Conservation (phyloP, 2,888 invertebrate genomes). For the Cephalotes varians region DNA sequence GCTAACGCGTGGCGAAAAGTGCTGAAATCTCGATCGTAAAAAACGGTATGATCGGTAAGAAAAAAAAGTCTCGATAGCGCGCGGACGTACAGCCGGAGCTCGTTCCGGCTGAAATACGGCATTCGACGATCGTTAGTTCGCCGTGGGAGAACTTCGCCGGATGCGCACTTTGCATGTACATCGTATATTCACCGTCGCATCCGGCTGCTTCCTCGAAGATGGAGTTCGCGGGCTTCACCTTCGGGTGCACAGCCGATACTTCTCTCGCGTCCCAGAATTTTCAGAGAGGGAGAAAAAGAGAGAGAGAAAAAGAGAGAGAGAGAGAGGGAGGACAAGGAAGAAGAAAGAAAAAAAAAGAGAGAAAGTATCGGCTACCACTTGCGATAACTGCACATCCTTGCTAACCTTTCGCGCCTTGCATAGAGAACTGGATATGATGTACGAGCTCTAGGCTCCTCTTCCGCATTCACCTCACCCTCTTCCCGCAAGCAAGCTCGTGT, state of each 20-base stretch:
- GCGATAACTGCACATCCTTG: conserved; percentile 16
- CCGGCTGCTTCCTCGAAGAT: conserved; percentile 45
- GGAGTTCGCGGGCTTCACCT: conserved; percentile 51
- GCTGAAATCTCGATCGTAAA: conserved; percentile 36
- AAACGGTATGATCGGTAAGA: conserved; percentile 26
- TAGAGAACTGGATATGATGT: conserved; percentile 59
- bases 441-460: conserved; percentile 46
- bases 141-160: conserved; percentile 62
- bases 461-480: conserved; percentile 22
- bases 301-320: neutral
- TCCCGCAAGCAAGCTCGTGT: conserved; percentile 2
- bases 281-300: conserved; percentile 4
- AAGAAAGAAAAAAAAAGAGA: conserved; percentile 15
- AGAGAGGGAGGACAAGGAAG: neutral
- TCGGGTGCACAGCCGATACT: conserved; percentile 37
- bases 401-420: conserved; percentile 31
- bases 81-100: conserved; percentile 14
- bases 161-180: conserved; percentile 64
- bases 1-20: conserved; percentile 10
- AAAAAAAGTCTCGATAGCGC: conserved; percentile 55
- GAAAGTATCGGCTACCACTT: conserved; percentile 41
- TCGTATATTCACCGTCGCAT: conserved; percentile 62
- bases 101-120: conserved; percentile 59
- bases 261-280: conserved; percentile 47
- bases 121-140: conserved; percentile 66